phyloP scores from a whole-genome alignment of 1,140 invertebrate genomes.

The Zaprionus kolodkinae region DNA sequence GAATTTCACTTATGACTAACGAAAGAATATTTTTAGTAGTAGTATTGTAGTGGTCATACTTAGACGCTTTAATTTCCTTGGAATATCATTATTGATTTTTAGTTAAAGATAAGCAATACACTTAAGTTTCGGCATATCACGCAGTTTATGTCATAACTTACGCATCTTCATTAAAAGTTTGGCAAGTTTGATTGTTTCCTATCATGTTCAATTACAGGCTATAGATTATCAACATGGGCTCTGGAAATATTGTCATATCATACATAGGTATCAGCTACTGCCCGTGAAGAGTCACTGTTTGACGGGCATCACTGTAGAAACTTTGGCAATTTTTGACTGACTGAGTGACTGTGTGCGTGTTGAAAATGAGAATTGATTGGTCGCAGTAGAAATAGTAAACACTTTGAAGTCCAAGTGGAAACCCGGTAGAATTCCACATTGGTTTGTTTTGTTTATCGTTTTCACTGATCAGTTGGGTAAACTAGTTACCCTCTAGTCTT shows the following conservation, averaged over 20 bases:
- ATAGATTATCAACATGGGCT: not conserved
- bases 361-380: constrained; percentile 36
- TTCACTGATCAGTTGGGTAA: not conserved
- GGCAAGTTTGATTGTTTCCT: not conserved
- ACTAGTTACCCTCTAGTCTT: not conserved
- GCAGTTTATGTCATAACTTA: not conserved
- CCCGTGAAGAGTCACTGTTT: constrained; percentile 1
- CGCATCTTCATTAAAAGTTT: constrained; percentile 10
- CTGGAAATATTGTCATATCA: not conserved
- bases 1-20: not conserved
- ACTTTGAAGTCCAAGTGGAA: constrained; percentile 3
- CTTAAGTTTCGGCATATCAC: not conserved
- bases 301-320: constrained; percentile 11
- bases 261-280: not conserved
- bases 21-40: not conserved
- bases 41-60: not conserved
- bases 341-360: constrained; percentile 55
- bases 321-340: constrained; percentile 30
- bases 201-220: not conserved
- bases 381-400: constrained; percentile 14
- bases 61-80: not conserved
- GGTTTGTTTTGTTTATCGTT: constrained; percentile 18
- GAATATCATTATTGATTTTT: not conserved
- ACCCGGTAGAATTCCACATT: not conserved
- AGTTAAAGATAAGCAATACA: not conserved